These are phyloP conservation scores for Cerceris rybyensis DNA, from an alignment of 2,888 invertebrate genomes.

Conservation along the genomic window DNA sequence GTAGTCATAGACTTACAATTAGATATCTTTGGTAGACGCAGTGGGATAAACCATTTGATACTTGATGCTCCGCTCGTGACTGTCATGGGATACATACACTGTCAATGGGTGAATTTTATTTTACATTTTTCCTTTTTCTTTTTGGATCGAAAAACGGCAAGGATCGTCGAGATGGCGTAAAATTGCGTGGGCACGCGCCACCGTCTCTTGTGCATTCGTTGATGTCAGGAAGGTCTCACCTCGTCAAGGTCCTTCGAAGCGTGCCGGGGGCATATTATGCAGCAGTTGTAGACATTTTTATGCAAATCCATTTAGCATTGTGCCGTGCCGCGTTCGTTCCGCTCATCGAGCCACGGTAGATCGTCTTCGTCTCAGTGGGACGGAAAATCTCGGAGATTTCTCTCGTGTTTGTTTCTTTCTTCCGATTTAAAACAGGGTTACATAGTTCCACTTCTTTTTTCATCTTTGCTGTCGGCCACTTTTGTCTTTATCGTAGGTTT, in stretches of 20 bases:
- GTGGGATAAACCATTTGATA: no score
- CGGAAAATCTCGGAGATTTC: not conserved
- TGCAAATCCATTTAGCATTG: slow-evolving; percentile 73
- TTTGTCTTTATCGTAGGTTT: no score
- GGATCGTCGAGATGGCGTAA: slow-evolving; percentile 21
- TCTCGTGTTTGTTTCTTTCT: not conserved
- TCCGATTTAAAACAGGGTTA: not conserved
- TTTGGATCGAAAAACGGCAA: not conserved
- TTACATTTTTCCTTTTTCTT: no score
- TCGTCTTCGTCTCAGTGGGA: slow-evolving; percentile 18
- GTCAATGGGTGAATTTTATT: no score
- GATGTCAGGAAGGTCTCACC: slow-evolving; percentile 69
- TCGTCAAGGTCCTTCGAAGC: slow-evolving; percentile 66
- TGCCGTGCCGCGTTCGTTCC: slow-evolving; percentile 58
- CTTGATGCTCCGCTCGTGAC: no score
- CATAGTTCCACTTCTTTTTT: no score
- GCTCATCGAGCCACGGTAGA: slow-evolving; percentile 45
- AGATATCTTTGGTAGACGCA: no score
- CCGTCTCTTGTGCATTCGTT: slow-evolving; percentile 40
- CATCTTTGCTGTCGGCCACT: no score
- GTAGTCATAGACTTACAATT: no score
- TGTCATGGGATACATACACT: no score
- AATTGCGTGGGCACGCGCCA: slow-evolving; percentile 53
- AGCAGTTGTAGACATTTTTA: slow-evolving; percentile 72
- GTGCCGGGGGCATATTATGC: slow-evolving; percentile 56